Evolutionary conservation across 2,888 invertebrate genomes (phyloP).

Genomic region (Agrochola lychnidis): DNA sequence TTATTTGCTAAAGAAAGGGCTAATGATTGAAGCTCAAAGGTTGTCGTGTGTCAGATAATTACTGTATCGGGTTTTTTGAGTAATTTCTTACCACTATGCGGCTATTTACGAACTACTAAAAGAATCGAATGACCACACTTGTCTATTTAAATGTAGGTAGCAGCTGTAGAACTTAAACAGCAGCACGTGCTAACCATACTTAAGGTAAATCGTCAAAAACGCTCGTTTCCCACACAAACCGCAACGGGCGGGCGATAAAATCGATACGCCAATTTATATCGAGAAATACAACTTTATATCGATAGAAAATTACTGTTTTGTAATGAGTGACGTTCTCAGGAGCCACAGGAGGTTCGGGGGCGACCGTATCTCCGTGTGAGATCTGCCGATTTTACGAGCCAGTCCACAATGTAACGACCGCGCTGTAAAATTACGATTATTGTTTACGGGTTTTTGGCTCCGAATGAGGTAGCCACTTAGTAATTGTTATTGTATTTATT

Average conservation of each 20-base stretch:
- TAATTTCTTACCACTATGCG: too few species aligned
- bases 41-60: neutral
- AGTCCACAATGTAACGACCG: conserved; percentile 70
- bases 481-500: conserved; percentile 73
- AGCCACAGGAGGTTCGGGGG: conserved; percentile 83
- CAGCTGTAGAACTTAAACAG: conserved; percentile 69
- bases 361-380: conserved; percentile 87
- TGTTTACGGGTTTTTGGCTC: conserved; percentile 75
- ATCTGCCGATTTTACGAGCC: conserved; percentile 82
- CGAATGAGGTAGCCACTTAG: conserved; percentile 68
- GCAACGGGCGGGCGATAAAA: conserved; percentile 78
- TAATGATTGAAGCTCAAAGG: neutral
- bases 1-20: neutral
- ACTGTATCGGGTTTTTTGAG: conserved; percentile 33
- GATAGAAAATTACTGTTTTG: conserved; percentile 68
- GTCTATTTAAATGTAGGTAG: conserved; percentile 48
- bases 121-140: conserved; percentile 54
- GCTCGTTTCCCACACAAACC: conserved; percentile 84
- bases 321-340: conserved; percentile 88
- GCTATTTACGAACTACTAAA: conserved; percentile 33
- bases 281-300: conserved; percentile 71
- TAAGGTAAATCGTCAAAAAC: conserved; percentile 70
- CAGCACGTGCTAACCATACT: conserved; percentile 66
- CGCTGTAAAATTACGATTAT: conserved; percentile 74
- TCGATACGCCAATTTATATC: conserved; percentile 82